These are phyloP conservation scores for Pseudomyrmex dendroicus DNA, from an alignment of 1,140 invertebrate genomes.

Conservation along the genomic window DNA sequence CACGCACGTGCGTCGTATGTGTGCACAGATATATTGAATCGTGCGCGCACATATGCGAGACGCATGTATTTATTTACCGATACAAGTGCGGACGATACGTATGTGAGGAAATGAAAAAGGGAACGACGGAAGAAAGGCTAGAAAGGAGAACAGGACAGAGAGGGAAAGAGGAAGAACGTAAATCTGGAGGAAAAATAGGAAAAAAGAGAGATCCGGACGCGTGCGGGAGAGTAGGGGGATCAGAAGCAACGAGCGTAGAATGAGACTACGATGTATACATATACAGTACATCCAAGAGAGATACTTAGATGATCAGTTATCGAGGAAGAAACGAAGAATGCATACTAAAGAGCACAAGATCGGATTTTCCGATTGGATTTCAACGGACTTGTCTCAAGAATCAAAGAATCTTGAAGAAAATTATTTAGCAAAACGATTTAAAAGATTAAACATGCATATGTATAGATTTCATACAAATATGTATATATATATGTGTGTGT, in stretches of 20 bases:
- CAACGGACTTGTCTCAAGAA: no score
- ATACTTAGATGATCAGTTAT: constrained; percentile 17
- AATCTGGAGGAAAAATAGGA: constrained; percentile 49
- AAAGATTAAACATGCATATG: no score
- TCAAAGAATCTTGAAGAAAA: no score
- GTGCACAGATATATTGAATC: constrained; percentile 23
- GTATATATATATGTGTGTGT: no score
- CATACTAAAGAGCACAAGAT: background rate
- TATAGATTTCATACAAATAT: no score
- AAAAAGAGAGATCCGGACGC: constrained; percentile 43
- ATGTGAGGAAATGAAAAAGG: constrained; percentile 31
- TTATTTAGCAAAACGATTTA: no score
- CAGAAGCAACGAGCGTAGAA: background rate
- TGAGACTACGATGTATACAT: background rate
- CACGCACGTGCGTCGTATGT: background rate
- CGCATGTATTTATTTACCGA: background rate
- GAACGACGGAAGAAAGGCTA: constrained; percentile 59
- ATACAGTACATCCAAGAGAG: background rate
- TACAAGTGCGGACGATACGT: background rate
- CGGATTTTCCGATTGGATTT: background rate
- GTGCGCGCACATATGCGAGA: background rate
- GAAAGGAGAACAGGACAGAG: constrained; percentile 43
- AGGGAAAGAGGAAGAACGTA: constrained; percentile 64
- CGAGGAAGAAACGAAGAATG: constrained; percentile 6
- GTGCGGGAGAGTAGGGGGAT: background rate